These are phyloP conservation scores for Scalopus aquaticus DNA, from an alignment of 2,113 vertebrate genomes.

Conservation along the genomic window DNA sequence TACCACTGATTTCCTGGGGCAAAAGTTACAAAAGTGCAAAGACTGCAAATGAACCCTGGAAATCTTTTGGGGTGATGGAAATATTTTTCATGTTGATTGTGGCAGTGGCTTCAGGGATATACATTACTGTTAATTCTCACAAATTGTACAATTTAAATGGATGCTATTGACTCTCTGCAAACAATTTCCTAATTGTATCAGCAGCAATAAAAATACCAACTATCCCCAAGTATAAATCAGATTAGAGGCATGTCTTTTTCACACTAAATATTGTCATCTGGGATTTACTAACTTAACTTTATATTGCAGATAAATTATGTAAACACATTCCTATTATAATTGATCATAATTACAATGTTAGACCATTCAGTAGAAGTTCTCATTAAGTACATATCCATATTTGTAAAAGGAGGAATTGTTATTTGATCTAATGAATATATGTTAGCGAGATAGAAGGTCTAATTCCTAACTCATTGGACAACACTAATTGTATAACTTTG, in stretches of 20 bases:
- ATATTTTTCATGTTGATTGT: no score
- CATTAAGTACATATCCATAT: background rate
- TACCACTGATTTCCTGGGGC: no score
- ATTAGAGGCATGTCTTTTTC: background rate
- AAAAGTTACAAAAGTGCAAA: no score
- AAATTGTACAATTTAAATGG: no score
- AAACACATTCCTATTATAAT: background rate
- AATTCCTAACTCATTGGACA: background rate
- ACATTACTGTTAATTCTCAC: no score
- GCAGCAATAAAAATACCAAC: background rate
- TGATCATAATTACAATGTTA: background rate
- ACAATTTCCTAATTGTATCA: background rate
- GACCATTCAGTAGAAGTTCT: background rate
- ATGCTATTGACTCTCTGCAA: no score
- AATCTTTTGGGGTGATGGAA: no score
- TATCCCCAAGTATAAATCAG: background rate
- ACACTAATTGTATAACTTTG: background rate
- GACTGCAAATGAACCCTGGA: no score
- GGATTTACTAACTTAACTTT: background rate
- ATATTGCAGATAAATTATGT: background rate
- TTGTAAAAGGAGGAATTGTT: background rate
- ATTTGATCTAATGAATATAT: background rate
- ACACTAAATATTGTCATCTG: background rate
- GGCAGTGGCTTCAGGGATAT: no score
- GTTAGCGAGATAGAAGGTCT: background rate